Evolutionary conservation across 2,797 vertebrate genomes (phyloP), one percentile per base, ranked within the genome.

Genomic region (Apogon talboti): DNA sequence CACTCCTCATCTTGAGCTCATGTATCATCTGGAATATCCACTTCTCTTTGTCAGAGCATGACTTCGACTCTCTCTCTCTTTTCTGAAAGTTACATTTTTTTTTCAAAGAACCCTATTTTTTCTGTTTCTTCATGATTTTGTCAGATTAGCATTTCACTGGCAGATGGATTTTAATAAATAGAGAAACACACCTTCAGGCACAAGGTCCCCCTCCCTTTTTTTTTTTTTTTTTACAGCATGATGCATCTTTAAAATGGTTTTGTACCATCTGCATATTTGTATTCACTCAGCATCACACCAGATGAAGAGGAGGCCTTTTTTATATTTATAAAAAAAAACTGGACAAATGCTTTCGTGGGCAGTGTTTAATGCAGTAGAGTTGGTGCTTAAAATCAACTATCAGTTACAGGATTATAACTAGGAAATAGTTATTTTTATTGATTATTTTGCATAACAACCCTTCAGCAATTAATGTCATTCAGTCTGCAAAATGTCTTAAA

Each of bases 161-260:
- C 72, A 74, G 74, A 78, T 76, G 45, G 24, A n/a, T 65, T 83
- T 86, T 76, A 76, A 79, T 78, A 57, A 42, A 48, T 21, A 30
- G 47, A 57, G 59, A 75, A 71, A 56, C 48, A 35, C 11, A 51
- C 60, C 73, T 71, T 57, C 50, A 64, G 74, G 52, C 69, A 44
- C 38, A 69, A 54, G 33, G 15, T 60, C 38, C 28, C 58, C 48
- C 56, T 62, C 56, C 76, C 57, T 58, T 58, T 4, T 28, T 28
- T 28, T 28, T 28, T 28, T 28, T 28, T 28, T 28, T 28, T 28
- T 28, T 28, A 28, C 2, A 28, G 35, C 41, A 42, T 72, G 71
- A 67, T 13, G 71, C 47, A 70, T 76, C 35, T 56, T 59, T 54
- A 51, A 78, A 73, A 37, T 7, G 19, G 16, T 55, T 71, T 61